phyloP scores from a whole-genome alignment of 2,888 invertebrate species.

The Hedya salicella region DNA sequence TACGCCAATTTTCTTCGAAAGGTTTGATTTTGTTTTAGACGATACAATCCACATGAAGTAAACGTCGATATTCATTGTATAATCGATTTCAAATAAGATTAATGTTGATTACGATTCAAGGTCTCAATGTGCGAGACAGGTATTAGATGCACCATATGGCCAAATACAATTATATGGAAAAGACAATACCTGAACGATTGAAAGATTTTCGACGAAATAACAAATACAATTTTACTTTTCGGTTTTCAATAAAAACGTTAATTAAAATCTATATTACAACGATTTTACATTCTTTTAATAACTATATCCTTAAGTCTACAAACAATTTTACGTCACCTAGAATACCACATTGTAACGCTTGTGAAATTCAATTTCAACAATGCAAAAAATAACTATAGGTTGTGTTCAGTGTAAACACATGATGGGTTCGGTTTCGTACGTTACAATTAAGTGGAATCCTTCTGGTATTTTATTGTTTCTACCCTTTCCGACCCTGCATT shows the following conservation, averaged over 20 bases:
- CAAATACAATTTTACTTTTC: constrained; percentile 20
- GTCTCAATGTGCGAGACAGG: constrained; percentile 2
- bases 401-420: constrained; percentile 22
- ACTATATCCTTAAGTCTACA: constrained; percentile 45
- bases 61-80: constrained; percentile 18
- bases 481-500: constrained; percentile 65
- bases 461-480: constrained; percentile 57
- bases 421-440: constrained; percentile 43
- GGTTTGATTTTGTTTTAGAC: constrained; percentile 4
- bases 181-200: constrained; percentile 22
- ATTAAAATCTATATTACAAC: constrained; percentile 50
- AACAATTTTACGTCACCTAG: constrained; percentile 55
- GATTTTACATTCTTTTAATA: constrained; percentile 45
- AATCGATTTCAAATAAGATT: constrained; percentile 13
- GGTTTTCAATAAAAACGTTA: constrained; percentile 44
- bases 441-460: constrained; percentile 65
- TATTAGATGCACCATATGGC: constrained; percentile 21
- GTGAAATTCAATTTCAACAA: constrained; percentile 30
- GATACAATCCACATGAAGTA: neutral
- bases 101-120: constrained; percentile 13
- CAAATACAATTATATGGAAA: too few species aligned
- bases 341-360: constrained; percentile 56
- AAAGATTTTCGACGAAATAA: neutral
- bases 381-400: constrained; percentile 36
- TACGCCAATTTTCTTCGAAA: constrained; percentile 57